Evolutionary conservation across 2,888 invertebrate genomes (phyloP).

Genomic region (Notodonta ziczac): DNA sequence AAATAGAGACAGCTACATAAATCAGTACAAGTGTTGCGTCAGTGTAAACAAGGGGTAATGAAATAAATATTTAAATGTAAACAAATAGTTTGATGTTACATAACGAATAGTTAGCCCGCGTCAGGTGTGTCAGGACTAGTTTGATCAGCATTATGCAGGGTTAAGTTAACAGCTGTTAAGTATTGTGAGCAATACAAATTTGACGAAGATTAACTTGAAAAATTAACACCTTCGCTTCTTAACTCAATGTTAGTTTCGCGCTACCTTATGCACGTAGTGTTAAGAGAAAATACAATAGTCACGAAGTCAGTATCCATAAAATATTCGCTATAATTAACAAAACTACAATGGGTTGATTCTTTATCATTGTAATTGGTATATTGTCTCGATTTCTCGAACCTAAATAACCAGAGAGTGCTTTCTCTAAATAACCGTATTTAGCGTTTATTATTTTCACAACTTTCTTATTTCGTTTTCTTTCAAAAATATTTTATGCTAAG

Average conservation of each 20-base stretch:
- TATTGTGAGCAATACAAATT: not conserved
- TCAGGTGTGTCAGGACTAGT: not conserved
- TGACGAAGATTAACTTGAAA: conserved; percentile 23
- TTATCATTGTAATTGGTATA: conserved; percentile 22
- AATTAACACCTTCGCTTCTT: conserved; percentile 13
- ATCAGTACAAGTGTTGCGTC: too few species aligned
- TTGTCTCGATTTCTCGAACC: conserved; percentile 29
- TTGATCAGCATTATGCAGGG: conserved; percentile 14
- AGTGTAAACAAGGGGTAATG: not conserved
- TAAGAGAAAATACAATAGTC: conserved; percentile 24
- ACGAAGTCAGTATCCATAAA: conserved; percentile 19
- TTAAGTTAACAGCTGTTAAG: conserved; percentile 21
- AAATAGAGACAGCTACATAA: too few species aligned
- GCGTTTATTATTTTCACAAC: conserved; percentile 36
- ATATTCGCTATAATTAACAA: conserved; percentile 25
- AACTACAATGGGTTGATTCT: conserved; percentile 29
- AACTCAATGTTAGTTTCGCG: not conserved
- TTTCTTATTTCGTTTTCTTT: conserved; percentile 42
- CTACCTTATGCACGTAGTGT: not conserved
- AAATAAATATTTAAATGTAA: not conserved
- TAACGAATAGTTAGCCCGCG: not conserved
- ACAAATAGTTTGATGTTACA: not conserved
- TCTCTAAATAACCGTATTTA: conserved; percentile 41
- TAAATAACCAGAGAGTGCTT: conserved; percentile 29
- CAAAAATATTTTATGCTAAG: conserved; percentile 33